Evolutionary conservation across 2,113 vertebrate genomes (phyloP), one percentile per base, ranked within the genome.

Genomic region (Nycticorax nycticorax): DNA sequence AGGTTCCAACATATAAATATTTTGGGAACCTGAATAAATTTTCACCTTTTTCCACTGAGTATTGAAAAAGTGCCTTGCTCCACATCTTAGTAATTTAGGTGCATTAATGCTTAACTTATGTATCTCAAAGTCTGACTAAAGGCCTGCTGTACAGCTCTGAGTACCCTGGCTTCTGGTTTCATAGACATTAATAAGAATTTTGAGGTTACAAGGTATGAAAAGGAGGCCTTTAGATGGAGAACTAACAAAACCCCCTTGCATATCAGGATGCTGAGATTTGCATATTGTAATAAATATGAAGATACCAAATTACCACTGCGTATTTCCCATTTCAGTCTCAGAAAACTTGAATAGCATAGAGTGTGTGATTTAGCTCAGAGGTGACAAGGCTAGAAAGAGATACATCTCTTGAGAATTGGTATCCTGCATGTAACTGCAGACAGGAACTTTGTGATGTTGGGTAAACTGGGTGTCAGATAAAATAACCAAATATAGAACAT

Each of bases 401-500:
- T 28, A 8, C 0, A 1, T 43, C 39, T 60, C 41, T 24, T 30
- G 37, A 57, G 27, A 12, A 17, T 8, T 48, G 52, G 43, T 10
- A 37, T 39, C 27, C 52, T 32, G 11, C 24, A 10, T 20, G 27
- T 15, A 56, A 62, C 59, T 56, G 30, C 53, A 88, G 55, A 57
- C n/a, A 64, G 6, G 6, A 81, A 16, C 20, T 73, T 56, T 14
- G 33, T 45, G 19, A 30, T 0, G 0, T 5, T 67, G 56, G 41
- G 17, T 47, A 94, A 72, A 67, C 8, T 1, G 11, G 3, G 24
- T 67, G 47, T 67, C 56, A 93, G 55, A 21, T 50, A 71, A 80
- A 91, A 84, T 43, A 69, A 41, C 33, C 64, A 96, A 83, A 91
- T 48, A 77, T 14, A 77, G 50, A 78, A 77, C 16, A 74, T 62